Evolutionary conservation across 2,113 vertebrate genomes (phyloP), one percentile per base, ranked within the genome.

Genomic region (Colius striatus): DNA sequence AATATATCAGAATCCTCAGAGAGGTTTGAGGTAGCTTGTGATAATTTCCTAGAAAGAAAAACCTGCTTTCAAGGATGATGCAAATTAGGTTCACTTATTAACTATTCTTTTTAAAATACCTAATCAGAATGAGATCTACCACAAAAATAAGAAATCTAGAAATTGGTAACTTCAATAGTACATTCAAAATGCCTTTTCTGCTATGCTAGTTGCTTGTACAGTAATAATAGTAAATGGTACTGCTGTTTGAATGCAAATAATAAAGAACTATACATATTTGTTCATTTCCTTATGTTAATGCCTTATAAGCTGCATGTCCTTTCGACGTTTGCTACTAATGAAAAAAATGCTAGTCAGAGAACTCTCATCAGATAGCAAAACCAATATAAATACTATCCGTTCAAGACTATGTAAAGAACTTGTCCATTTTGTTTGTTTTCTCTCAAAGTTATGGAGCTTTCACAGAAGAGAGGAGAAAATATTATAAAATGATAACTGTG

Each of bases 281-380:
- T 70, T 79, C n/a, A 47, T 66, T 88, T 86, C 72, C 45, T 92
- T 87, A 80, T 85, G 60, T 54, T 75, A 87, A 38, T 65, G 32
- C 11, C 47, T 74, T 86, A 84, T 30, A 88, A 48, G 13, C 43
- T 73, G 47, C 41, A 66, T 61, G 72, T 61, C 48, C 81, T 79
- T 88, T 26, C 86, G 67, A 83, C 66, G 77, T 91, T 82, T 84
- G 41, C 65, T 82, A 29, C 38, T 47, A 90, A 77, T 47, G 70
- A 89, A 86, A 89, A 90, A 68, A 90, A 18, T 30, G 21, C 30
- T 84, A n/a, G 61, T 79, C 66, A 72, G 62, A 61, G 58, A 92
- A 50, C 48, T 89, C 76, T 51, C n/a, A 51, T 61, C 76, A 90
- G 73, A 89, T 58, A 92, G 34, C 38, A 68, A 96, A 88, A 94